These are phyloP conservation scores for Astyanax mexicanus DNA, from an alignment of 2,797 vertebrate species.

Conservation along the genomic window DNA sequence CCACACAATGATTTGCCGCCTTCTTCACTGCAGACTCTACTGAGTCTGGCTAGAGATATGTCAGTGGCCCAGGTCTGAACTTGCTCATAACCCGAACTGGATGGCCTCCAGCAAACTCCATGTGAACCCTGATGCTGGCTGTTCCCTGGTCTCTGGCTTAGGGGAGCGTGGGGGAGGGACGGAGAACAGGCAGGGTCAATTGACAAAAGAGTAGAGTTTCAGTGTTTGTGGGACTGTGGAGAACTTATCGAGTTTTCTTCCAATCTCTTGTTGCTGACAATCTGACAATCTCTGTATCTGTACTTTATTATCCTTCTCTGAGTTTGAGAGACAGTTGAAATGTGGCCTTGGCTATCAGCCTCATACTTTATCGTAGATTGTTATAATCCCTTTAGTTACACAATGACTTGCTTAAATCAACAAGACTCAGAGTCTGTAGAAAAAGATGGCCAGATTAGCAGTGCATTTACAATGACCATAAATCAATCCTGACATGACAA, in stretches of 20 bases:
- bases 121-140: constrained; percentile 46
- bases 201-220: constrained; percentile 39
- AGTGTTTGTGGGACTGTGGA: constrained; percentile 37
- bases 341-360: background rate
- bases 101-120: constrained; percentile 46
- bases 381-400: background rate
- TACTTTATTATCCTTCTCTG: background rate
- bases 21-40: background rate
- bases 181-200: constrained; percentile 17
- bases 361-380: background rate
- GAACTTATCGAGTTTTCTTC: constrained; percentile 32
- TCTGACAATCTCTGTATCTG: background rate
- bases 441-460: background rate
- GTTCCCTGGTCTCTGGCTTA: constrained; percentile 30
- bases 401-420: constrained; percentile 3
- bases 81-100: constrained; percentile 45
- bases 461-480: constrained; percentile 8
- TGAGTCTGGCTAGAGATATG: constrained; percentile 27
- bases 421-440: background rate
- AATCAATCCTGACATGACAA: background rate
- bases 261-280: background rate
- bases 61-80: constrained; percentile 55
- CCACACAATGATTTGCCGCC: background rate
- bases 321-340: background rate
- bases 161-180: constrained; percentile 21